A percentile compares a stretch with the other conserved stretches of the same genome.
Evolutionary conservation across 2,113 vertebrate species (phyloP).

Genomic region (Clarias macrocephalus): DNA sequence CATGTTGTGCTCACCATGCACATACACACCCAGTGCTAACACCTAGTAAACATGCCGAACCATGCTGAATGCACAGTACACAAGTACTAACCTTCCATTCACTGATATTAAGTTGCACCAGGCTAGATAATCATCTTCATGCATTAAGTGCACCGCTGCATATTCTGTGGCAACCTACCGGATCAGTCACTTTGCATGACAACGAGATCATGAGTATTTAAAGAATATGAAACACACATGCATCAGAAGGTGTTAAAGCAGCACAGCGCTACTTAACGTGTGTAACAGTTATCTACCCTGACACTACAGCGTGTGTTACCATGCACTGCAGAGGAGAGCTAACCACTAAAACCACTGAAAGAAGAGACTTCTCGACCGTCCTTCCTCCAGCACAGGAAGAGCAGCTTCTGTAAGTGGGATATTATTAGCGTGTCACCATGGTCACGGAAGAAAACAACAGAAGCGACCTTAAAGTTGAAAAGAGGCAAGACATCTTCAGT

Average conservation of each 20-base stretch:
- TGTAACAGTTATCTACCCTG: background rate
- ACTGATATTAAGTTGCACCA: background rate
- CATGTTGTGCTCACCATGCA: background rate
- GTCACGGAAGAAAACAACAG: conserved; percentile 50
- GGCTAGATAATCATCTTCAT: background rate
- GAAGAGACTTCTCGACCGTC: conserved; percentile 54
- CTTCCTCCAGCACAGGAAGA: conserved; percentile 79
- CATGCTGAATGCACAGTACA: background rate
- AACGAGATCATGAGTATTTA: background rate
- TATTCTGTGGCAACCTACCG: background rate
- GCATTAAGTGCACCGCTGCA: background rate
- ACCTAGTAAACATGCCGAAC: background rate
- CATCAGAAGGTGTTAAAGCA: background rate
- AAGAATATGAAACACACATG: background rate
- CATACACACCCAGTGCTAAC: background rate
- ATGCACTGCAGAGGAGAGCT: conserved; percentile 55
- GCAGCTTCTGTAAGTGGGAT: conserved; percentile 59
- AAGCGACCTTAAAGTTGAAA: background rate
- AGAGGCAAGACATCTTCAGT: background rate
- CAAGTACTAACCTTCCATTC: background rate
- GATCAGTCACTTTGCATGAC: background rate
- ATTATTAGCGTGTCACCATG: conserved; percentile 67
- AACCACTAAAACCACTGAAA: conserved; percentile 72
- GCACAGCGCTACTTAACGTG: background rate
- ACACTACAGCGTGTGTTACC: conserved; percentile 36